Percentiles rank a stretch among this genome's conserved stretches.
phyloP scores from a whole-genome alignment of 2,113 vertebrate species.

The Heterocephalus glaber region DNA sequence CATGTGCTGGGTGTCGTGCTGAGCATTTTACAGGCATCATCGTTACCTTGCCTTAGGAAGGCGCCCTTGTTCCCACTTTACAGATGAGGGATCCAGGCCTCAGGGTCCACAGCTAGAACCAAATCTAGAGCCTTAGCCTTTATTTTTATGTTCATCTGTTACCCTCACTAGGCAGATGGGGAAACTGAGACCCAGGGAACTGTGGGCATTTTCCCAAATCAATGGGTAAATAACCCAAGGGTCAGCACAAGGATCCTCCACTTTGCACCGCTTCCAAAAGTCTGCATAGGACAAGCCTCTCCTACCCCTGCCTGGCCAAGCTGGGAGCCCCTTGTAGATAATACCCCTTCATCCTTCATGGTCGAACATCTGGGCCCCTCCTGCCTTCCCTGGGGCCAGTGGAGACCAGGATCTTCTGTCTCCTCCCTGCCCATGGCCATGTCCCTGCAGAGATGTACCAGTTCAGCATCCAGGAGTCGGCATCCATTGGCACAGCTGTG shows the following conservation, averaged over 20 bases:
- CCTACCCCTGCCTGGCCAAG: neutral
- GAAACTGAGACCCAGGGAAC: neutral
- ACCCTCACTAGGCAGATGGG: neutral
- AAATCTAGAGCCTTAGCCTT: neutral
- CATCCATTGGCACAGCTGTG: constrained; percentile 90
- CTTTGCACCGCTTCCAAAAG: neutral
- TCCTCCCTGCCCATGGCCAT: neutral
- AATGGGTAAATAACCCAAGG: neutral
- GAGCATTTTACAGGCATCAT: neutral
- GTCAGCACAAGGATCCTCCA: neutral
- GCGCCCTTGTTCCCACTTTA: neutral
- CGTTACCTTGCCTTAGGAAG: neutral
- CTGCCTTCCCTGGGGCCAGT: neutral
- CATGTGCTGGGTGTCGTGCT: neutral
- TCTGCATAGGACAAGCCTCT: neutral
- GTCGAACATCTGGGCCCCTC: neutral
- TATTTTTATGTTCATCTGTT: neutral
- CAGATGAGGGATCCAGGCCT: neutral
- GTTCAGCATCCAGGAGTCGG: constrained; percentile 93
- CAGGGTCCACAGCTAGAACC: neutral
- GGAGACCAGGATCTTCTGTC: neutral
- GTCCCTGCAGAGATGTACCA: constrained; percentile 94
- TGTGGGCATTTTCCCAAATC: neutral
- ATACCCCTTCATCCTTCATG: neutral
- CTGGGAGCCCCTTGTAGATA: neutral